Base-by-base conservation (phyloP, 1,140 invertebrate genomes). In the Penaeus chinensis region DNA sequence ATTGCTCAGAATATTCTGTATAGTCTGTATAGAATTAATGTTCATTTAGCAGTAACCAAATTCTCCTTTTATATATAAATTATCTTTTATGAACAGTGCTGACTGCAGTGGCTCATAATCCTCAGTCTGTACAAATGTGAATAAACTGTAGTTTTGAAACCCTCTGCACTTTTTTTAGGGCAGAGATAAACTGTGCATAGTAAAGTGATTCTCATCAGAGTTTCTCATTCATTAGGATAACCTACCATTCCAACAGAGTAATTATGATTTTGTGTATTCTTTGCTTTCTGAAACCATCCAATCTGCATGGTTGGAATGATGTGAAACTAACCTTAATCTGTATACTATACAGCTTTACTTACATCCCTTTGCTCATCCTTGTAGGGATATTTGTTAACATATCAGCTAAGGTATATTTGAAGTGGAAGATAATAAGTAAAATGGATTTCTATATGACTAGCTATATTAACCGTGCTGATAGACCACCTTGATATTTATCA, bases 231-330 rank as follows among this genome's bases (percentile, higher is more conserved):
- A 7, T 63, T 85, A 42, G 19, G 2, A 69, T 54, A 85, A 80
- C 84, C 77, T 80, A 42, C 61, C 63, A 86, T 42, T 80, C 77
- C 42, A 79, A 66, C 81, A 69, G 42, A 80, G 84, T 86, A 86
- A 60, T 86, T 62, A 66, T 54, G 61, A 71, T 71, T 47, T 80
- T 80, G 54, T 54, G 54, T 54, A 54, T 54, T 66, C 74, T 80
- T 24, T 79, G 84, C 84, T 80, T 65, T 81, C 27, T 60, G 81
- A 80, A 61, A 24, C 65, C 42, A 80, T 71, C 78, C 60, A 60
- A 79, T 80, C 81, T 80, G 84, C 84, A 86, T 86, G 84, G 37
- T 80, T 86, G 22, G 66, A 66, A 32, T 86, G 69, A 80, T 79
- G 54, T 54, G 54, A 81, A 81, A 27, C 63, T 71, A 61, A 80